Evolutionary conservation across 2,888 invertebrate species (phyloP), one percentile per base, ranked within the genome.

Genomic region (Callyntrura sp.): DNA sequence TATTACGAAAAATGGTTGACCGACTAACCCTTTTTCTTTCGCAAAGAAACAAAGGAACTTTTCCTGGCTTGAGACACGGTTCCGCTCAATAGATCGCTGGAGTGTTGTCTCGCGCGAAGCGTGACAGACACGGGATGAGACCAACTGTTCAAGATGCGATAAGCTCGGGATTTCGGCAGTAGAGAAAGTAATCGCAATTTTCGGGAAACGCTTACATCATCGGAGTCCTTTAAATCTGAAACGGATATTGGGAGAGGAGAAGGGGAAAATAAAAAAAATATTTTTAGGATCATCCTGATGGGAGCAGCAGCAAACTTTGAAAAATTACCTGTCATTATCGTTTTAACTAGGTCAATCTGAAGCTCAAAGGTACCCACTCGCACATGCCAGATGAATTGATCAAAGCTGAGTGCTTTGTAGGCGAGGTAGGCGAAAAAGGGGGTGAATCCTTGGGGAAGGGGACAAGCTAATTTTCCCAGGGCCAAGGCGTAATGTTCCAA

Each of bases 361-460:
- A 98, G 95, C 94, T 98, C 97, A 93, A 98, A 97, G 65, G 98
- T 97, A 94, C 97, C 97, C 93, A 97, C 95, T 93, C 97, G 96
- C 87, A 98, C 97, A 94, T 98, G 98, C 94, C 98, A 98, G 93
- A 97, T 94, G 94, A 98, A 98, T 94, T 96, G 96, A 92, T 97
- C 96, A 94, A 97, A 97, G 43, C 96, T 96, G 92, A 98, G 95
- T 28, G 97, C 96, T 93, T 97, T 96, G 94, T 97, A 97, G 0
- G 97, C 98, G 84, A 98, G 95, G 94, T 97, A 98, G 1, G 98
- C 97, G 94, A 98, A 97, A 95, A 98, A 98, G 4, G 98, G 97
- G 20, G 97, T 97, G 94, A 98, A 98, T 14, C 98, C 98, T 94
- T 97, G 97, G 12, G 98, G 98, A 92, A 98, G 94, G 0, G 97